Evolutionary conservation across 2,113 vertebrate species (phyloP), one percentile per base, ranked within the genome.

Genomic region (Ovis canadensis): DNA sequence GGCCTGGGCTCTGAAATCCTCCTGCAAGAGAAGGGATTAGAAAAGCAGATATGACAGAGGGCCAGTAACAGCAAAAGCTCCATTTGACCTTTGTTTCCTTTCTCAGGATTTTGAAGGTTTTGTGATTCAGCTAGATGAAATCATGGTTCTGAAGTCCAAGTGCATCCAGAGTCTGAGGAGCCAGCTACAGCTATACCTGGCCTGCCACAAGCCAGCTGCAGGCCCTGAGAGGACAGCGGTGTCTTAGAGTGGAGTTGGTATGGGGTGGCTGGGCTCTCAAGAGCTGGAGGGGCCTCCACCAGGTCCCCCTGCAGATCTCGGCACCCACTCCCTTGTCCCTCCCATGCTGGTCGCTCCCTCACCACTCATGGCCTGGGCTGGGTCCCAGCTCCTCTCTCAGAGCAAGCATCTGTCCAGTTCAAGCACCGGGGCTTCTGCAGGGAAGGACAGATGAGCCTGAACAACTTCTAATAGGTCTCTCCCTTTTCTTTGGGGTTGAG

Each of bases 31-130:
- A 3, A 62, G 31, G 25, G 52, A 54, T n/a, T 91, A 45, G 62
- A 87, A 96, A 91, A 96, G 60, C 36, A 57, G n/a, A 71, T 64
- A 57, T 88, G 55, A 25, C 60, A 85, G 82, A 78, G 43, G 9
- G 3, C 43, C 71, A 78, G 25, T 36, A 50, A 78, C 36, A 83
- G 27, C 23, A 96, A 74, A 60, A 19, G 29, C n/a, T 91, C 85
- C 45, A 52, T 45, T 80, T 96, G 36, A 92, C 40, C 96, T 82
- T 96, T 60, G 25, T 88, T 98, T 97, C 86, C 62, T 98, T 54
- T 96, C 54, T 96, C 91, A 99, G 99, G 98, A 99, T 95, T 99
- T 99, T 98, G 98, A 96, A 90, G 99, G 99, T 54, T 99, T 99
- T 17, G 98, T 99, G 91, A 96, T 97, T 84, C 99, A 98, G 96